These are phyloP conservation scores for Catharus fuscescens DNA, from an alignment of 2,113 vertebrate genomes.

Conservation along the genomic window DNA sequence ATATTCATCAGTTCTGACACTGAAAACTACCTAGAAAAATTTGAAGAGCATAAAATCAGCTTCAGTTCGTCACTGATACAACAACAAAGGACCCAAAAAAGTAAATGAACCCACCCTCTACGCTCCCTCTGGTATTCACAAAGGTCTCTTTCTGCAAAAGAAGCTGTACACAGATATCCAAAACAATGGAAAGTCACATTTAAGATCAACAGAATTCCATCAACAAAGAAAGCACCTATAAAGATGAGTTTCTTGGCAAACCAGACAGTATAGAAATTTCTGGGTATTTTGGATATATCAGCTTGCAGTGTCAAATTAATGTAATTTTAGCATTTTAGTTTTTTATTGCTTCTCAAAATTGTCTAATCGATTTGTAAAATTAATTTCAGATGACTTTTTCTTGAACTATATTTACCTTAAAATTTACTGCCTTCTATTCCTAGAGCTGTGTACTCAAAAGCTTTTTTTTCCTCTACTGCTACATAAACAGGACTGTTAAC, in stretches of 20 bases:
- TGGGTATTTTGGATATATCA: neutral
- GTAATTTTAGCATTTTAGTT: neutral
- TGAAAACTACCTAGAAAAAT: neutral
- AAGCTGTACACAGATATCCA: neutral
- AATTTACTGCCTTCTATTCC: constrained; percentile 41
- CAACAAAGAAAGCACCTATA: neutral
- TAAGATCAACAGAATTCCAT: neutral
- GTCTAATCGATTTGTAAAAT: neutral
- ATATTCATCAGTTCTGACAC: neutral
- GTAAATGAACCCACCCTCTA: neutral
- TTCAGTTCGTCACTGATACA: neutral
- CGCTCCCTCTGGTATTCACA: neutral
- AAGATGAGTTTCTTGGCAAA: neutral
- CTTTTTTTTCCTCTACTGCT: neutral
- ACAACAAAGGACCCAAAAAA: neutral
- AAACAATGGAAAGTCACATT: neutral
- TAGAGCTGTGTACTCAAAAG: neutral
- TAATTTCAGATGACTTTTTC: neutral
- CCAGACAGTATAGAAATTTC: neutral
- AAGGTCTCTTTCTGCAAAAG: neutral
- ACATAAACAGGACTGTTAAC: neutral
- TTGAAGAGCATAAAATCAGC: neutral
- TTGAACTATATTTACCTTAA: neutral
- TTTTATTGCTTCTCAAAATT: neutral
- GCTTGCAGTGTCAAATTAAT: neutral